These are phyloP conservation scores for Gnatocerus cornutus DNA, from an alignment of 2,888 invertebrate genomes.

Conservation along the genomic window DNA sequence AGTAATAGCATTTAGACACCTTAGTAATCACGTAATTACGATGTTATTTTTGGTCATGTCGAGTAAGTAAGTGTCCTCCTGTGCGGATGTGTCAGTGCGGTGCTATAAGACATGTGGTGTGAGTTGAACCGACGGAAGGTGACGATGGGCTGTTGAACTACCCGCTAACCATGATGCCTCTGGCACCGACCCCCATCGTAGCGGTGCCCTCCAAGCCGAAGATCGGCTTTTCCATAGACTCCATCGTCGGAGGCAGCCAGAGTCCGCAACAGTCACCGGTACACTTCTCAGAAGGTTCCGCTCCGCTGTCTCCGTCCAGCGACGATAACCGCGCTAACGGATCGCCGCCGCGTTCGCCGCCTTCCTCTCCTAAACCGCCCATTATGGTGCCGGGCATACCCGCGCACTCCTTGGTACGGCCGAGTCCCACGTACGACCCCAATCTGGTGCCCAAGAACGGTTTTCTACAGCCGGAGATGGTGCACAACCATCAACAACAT, in stretches of 20 bases:
- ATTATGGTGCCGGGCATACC: conserved; percentile 72
- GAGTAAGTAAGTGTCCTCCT: conserved; percentile 5
- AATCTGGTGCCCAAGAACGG: conserved; percentile 69
- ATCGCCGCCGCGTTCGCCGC: conserved; percentile 61
- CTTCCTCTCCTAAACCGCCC: conserved; percentile 75
- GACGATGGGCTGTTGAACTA: conserved; percentile 38
- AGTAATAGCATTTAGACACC: conserved; percentile 57
- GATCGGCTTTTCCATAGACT: conserved; percentile 96
- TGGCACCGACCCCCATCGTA: conserved; percentile 94
- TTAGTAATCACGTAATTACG: conserved; percentile 45
- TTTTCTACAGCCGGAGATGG: conserved; percentile 71
- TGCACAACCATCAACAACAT: conserved; percentile 68
- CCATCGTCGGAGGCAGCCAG: conserved; percentile 86
- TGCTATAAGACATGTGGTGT: conserved; percentile 24
- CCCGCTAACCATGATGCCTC: conserved; percentile 87
- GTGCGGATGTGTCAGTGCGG: conserved; percentile 6
- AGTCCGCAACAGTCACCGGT: conserved; percentile 71
- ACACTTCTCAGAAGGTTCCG: conserved; percentile 73
- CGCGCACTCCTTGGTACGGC: conserved; percentile 70
- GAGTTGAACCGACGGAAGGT: conserved; percentile 29
- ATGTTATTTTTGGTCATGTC: conserved; percentile 7
- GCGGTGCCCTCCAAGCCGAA: conserved; percentile 94
- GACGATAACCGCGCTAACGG: conserved; percentile 66
- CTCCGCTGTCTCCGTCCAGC: conserved; percentile 71
- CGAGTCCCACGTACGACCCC: conserved; percentile 73